These are phyloP conservation scores for Cichladusa arquata DNA, from an alignment of 2,113 vertebrate species.

Conservation along the genomic window DNA sequence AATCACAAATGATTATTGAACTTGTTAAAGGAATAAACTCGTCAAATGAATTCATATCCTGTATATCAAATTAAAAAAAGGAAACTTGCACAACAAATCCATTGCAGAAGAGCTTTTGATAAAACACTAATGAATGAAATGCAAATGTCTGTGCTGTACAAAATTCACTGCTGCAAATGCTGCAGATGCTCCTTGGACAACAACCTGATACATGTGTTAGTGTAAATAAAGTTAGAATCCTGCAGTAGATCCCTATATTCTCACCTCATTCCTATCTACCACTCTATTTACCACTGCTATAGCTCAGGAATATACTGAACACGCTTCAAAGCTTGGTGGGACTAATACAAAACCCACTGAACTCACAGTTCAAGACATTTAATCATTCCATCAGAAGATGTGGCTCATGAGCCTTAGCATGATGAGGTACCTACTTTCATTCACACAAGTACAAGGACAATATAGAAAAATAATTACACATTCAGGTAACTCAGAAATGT, in stretches of 20 bases:
- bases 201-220: background rate
- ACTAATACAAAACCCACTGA: background rate
- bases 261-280: background rate
- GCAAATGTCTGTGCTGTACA: background rate
- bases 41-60: conserved; percentile 55
- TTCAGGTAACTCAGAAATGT: background rate
- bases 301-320: background rate
- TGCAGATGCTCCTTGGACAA: background rate
- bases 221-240: background rate
- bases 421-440: background rate
- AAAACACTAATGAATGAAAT: conserved; percentile 3
- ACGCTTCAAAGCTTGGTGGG: background rate
- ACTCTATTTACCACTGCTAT: background rate
- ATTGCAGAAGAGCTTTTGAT: background rate
- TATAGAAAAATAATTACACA: background rate
- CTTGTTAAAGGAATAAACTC: conserved; percentile 64
- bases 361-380: background rate
- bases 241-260: background rate
- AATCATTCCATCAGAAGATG: background rate
- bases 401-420: background rate
- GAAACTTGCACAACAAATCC: background rate
- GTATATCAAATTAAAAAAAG: conserved; percentile 6
- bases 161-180: background rate
- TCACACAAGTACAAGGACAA: background rate
- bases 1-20: conserved; percentile 63